Evolutionary conservation across 2,113 vertebrate genomes (phyloP), one percentile per base, ranked within the genome.

Genomic region (Erythrocercus mccallii): DNA sequence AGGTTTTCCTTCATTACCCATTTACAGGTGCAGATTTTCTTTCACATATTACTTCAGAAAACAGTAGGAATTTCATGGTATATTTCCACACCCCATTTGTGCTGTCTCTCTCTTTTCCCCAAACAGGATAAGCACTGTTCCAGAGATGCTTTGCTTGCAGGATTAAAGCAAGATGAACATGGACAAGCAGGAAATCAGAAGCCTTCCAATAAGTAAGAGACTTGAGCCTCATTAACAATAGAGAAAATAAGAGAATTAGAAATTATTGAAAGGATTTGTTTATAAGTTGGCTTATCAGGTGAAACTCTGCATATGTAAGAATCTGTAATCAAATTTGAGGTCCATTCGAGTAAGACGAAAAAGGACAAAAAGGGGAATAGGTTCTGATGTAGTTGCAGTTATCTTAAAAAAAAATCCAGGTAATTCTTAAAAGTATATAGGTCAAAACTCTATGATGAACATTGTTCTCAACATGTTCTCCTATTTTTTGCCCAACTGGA

Each of bases 1-100:
- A 99, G 99, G 98, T 98, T 99, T 96, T 99, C 99, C 85, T 99
- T 99, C 97, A 99, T 99, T 92, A 99, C 99, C 33, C 99, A 99
- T 95, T 97, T 99, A 97, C 99, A 99, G 99, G 99, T 98, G 97
- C 13, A 81, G 86, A 89, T 81, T 93, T 79, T 56, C 50, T 94
- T 95, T 66, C 44, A 50, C 10, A 0, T 92, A 15, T n/a, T 68
- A 10, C 10, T 95, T 96, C 77, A 70, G 24, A 78, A 73, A 87
- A 30, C 38, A 64, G n/a, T 62, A 22, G 16, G 16, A 81, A 56
- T 71, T 86, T 25, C 17, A 10, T 77, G 37, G 60, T 65, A 47
- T 71, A n/a, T 71, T 48, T 91, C 95, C n/a, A 87, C 56, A 15
- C 18, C 10, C 35, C 40, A 87, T 91, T 88, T 42, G 90, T 44